Conservation (phyloP, 2,113 vertebrate genomes). For the Nesogale talazaci region DNA sequence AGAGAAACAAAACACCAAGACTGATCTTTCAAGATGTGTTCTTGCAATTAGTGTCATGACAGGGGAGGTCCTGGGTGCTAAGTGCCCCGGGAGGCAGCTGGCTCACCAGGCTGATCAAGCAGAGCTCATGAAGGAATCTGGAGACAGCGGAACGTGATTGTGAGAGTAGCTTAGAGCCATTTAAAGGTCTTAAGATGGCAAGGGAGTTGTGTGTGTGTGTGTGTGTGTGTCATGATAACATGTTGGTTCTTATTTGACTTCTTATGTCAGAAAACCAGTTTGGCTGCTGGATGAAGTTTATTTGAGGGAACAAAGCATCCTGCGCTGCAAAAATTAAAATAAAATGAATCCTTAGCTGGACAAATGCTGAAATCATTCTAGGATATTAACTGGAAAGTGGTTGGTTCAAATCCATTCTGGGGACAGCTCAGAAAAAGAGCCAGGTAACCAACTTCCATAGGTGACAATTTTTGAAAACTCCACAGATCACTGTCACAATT, state of each 20-base stretch:
- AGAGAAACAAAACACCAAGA: neutral
- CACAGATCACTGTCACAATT: neutral
- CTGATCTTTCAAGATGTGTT: neutral
- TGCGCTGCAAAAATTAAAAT: neutral
- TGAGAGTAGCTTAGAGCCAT: too few species aligned
- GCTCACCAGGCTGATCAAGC: neutral
- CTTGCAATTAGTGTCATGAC: neutral
- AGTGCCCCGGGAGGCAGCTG: accelerated
- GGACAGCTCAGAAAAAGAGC: neutral
- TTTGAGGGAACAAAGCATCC: neutral
- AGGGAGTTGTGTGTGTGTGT: too few species aligned
- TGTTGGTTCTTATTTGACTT: too few species aligned
- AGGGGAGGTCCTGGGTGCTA: neutral
- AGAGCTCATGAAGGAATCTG: neutral
- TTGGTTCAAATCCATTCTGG: neutral
- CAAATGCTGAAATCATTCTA: neutral
- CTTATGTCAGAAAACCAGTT: neutral
- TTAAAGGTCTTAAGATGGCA: neutral
- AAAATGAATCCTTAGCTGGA: neutral
- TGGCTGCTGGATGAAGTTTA: neutral
- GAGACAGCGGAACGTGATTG: neutral
- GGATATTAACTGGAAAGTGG: neutral
- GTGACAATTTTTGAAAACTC: neutral
- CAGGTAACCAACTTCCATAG: neutral
- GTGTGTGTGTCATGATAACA: neutral